Conservation (phyloP, 2,888 invertebrate genomes). For the Gryllus longicercus region DNA sequence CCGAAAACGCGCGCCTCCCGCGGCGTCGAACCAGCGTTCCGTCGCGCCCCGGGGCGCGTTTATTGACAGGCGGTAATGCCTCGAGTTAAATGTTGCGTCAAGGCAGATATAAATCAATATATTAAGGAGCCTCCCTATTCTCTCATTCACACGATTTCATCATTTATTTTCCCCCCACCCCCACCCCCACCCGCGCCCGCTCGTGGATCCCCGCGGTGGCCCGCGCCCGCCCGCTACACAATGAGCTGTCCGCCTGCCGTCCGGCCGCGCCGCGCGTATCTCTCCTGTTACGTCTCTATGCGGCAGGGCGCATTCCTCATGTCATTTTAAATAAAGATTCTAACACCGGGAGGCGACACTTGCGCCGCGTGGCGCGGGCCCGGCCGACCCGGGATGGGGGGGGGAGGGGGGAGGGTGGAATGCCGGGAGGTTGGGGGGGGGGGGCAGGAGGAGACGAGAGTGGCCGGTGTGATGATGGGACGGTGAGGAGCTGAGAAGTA, state of each 20-base stretch:
- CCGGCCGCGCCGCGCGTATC: neutral
- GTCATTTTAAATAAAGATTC: slow-evolving; percentile 36
- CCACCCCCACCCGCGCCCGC: neutral
- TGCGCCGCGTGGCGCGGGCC: slow-evolving; percentile 28
- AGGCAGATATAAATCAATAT: slow-evolving; percentile 6
- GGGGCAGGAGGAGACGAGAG: too few relatives aligned
- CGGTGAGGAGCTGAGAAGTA: too few relatives aligned
- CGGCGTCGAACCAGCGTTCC: neutral
- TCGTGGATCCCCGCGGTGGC: too few relatives aligned
- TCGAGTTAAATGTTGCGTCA: slow-evolving; percentile 10
- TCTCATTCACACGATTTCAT: slow-evolving; percentile 17
- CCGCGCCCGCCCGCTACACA: neutral
- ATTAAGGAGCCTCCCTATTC: neutral
- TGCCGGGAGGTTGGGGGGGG: too few relatives aligned
- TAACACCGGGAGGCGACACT: slow-evolving; percentile 36
- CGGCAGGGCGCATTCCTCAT: slow-evolving; percentile 29
- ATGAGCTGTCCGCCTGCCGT: neutral
- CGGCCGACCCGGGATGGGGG: neutral
- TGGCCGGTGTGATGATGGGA: too few relatives aligned
- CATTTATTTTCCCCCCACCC: neutral
- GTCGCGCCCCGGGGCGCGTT: neutral
- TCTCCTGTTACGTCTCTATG: neutral
- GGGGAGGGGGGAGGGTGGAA: too few relatives aligned
- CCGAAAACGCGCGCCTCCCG: neutral
- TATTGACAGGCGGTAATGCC: slow-evolving; percentile 17